phyloP scores from a whole-genome alignment of 2,888 invertebrate genomes.

The Ceramica pisi region DNA sequence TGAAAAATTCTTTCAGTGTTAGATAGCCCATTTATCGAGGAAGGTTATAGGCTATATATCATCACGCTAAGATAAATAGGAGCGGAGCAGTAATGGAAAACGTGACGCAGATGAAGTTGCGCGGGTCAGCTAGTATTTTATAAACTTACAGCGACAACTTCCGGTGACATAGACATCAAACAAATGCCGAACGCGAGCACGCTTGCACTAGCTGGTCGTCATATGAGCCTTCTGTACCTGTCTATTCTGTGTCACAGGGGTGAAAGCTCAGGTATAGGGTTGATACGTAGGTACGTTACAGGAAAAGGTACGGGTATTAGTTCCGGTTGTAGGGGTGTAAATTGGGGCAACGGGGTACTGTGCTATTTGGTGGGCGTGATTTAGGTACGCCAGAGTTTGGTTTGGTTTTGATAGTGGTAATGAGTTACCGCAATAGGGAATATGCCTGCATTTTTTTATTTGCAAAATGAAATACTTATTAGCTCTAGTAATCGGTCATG shows the following conservation, averaged over 20 bases:
- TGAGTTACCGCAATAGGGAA: neutral
- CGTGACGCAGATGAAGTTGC: too few species aligned
- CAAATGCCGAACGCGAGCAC: neutral
- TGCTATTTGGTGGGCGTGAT: constrained; percentile 30
- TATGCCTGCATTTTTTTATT: too few species aligned
- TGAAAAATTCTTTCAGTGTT: too few species aligned
- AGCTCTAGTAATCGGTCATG: too few species aligned
- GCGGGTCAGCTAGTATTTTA: too few species aligned
- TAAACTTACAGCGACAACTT: too few species aligned
- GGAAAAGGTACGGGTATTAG: constrained; percentile 46
- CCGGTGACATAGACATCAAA: too few species aligned
- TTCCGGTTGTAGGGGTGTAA: constrained; percentile 54
- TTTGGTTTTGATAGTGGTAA: neutral
- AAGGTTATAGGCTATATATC: too few species aligned
- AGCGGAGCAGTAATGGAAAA: too few species aligned
- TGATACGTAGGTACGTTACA: constrained; percentile 14
- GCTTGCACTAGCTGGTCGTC: neutral
- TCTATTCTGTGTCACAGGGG: constrained; percentile 6
- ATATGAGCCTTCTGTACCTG: neutral
- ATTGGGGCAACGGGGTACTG: constrained; percentile 39
- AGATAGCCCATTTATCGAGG: too few species aligned
- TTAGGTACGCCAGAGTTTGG: constrained; percentile 12
- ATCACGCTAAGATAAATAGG: too few species aligned
- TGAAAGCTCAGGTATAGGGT: constrained; percentile 15
- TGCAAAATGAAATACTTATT: too few species aligned